These are phyloP conservation scores for Meandrusa payeni DNA, from an alignment of 2,888 invertebrate species.

Conservation along the genomic window DNA sequence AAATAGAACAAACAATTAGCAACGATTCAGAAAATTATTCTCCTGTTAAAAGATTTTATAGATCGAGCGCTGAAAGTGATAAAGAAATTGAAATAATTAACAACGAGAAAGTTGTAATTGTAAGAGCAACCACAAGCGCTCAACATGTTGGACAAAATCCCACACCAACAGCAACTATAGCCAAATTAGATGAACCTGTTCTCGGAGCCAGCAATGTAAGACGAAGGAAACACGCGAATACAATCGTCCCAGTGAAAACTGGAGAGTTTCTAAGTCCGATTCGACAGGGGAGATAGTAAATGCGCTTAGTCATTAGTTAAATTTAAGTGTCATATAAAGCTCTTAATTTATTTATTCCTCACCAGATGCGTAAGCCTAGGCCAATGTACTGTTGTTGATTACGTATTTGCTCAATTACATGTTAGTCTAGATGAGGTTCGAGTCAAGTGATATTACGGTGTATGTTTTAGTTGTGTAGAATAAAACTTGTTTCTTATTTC, in stretches of 20 bases:
- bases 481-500: constrained; percentile 58
- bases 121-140: constrained; percentile 54
- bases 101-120: constrained; percentile 65
- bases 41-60: constrained; percentile 59
- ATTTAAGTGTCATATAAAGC: constrained; percentile 65
- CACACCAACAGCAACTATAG: constrained; percentile 55
- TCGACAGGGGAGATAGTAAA: constrained; percentile 53
- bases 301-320: constrained; percentile 63
- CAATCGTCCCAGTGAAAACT: constrained; percentile 34
- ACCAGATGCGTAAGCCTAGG: constrained; percentile 33
- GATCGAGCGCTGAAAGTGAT: constrained; percentile 62
- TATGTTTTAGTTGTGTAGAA: constrained; percentile 70
- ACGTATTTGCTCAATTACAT: constrained; percentile 69
- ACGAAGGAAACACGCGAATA: constrained; percentile 42
- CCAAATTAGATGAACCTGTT: constrained; percentile 63
- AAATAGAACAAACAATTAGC: constrained; percentile 44
- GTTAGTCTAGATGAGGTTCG: constrained; percentile 53
- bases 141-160: constrained; percentile 53
- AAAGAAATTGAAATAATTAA: constrained; percentile 58
- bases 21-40: constrained; percentile 41
- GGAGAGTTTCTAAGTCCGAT: constrained; percentile 35
- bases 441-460: constrained; percentile 81
- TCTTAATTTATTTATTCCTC: constrained; percentile 59
- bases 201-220: constrained; percentile 48
- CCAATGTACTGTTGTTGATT: constrained; percentile 33